Percentiles rank a stretch among this genome's conserved stretches.
Conservation (phyloP, 1,140 invertebrate genomes). For the Drosophila novamexicana region DNA sequence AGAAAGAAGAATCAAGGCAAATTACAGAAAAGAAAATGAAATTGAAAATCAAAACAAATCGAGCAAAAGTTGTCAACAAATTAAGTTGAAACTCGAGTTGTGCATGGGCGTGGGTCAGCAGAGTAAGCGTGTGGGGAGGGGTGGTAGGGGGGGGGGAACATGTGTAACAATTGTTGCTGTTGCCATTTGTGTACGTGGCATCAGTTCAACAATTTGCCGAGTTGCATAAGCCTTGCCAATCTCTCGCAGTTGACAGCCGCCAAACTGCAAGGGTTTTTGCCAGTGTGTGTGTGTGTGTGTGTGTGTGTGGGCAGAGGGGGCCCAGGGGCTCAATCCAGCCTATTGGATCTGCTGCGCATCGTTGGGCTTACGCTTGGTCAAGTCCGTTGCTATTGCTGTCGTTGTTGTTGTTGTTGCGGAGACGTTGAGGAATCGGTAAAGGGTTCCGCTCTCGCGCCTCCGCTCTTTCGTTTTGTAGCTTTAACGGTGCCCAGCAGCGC, state of each 20-base stretch:
- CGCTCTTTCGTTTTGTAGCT: conserved; percentile 25
- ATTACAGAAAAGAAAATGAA: conserved; percentile 36
- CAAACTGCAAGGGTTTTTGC: conserved; percentile 36
- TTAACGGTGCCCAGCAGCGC: conserved; percentile 31
- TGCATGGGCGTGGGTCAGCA: background rate
- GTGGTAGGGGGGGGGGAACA: background rate
- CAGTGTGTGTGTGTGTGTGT: conserved; percentile 1
- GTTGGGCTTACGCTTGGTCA: conserved; percentile 39
- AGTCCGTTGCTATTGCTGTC: background rate
- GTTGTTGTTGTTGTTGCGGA: too few relatives aligned
- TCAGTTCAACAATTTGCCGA: conserved; percentile 48
- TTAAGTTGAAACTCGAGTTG: conserved; percentile 53
- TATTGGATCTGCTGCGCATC: conserved; percentile 25
- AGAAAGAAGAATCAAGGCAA: conserved; percentile 2
- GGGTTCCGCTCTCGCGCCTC: background rate
- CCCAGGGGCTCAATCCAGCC: conserved; percentile 1
- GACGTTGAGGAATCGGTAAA: background rate
- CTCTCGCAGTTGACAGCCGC: conserved; percentile 38
- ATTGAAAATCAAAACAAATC: conserved; percentile 62
- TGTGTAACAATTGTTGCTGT: background rate
- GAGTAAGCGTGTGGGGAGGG: background rate
- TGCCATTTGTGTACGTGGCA: conserved; percentile 13
- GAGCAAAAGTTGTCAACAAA: conserved; percentile 59
- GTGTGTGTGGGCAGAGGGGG: conserved; percentile 11
- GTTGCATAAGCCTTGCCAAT: conserved; percentile 49